A percentile compares a stretch with the other conserved stretches of the same genome.
phyloP scores from a whole-genome alignment of 1,140 invertebrate species.

The Habropoda laboriosa region DNA sequence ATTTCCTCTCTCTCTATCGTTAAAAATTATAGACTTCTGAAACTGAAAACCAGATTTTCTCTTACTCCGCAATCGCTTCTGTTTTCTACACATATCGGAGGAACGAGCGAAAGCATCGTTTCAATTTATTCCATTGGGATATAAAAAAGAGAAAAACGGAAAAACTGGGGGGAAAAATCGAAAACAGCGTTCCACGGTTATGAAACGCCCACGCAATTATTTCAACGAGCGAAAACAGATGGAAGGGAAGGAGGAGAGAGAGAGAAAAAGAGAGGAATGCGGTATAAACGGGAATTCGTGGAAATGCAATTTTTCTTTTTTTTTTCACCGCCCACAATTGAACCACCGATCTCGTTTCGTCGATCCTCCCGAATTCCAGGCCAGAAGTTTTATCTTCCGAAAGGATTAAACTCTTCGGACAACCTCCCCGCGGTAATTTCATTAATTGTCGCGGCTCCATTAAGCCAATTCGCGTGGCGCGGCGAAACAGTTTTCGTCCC shows the following conservation, averaged over 20 bases:
- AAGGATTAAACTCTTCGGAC: neutral
- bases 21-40: neutral
- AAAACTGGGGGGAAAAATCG: too few relatives aligned
- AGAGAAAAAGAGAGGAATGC: neutral
- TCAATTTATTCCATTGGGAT: neutral
- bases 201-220: constrained; percentile 18
- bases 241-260: neutral
- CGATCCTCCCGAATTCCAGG: neutral
- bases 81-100: neutral
- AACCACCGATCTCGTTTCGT: neutral
- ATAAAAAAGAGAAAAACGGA: neutral
- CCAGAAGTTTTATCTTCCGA: neutral
- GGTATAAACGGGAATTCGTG: constrained; percentile 1
- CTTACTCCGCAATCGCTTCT: neutral
- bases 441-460: constrained; percentile 28
- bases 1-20: neutral
- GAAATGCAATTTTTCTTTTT: neutral
- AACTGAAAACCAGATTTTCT: neutral
- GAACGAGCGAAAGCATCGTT: neutral
- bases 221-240: constrained; percentile 6
- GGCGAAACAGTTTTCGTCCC: neutral
- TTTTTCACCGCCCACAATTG: neutral
- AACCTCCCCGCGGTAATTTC: constrained; percentile 10
- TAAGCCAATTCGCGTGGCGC: constrained; percentile 26
- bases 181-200: neutral